Percentiles rank a stretch among this genome's conserved stretches.
These are phyloP conservation scores for Tachystola acroxantha DNA, from an alignment of 2,888 invertebrate genomes.

Conservation along the genomic window DNA sequence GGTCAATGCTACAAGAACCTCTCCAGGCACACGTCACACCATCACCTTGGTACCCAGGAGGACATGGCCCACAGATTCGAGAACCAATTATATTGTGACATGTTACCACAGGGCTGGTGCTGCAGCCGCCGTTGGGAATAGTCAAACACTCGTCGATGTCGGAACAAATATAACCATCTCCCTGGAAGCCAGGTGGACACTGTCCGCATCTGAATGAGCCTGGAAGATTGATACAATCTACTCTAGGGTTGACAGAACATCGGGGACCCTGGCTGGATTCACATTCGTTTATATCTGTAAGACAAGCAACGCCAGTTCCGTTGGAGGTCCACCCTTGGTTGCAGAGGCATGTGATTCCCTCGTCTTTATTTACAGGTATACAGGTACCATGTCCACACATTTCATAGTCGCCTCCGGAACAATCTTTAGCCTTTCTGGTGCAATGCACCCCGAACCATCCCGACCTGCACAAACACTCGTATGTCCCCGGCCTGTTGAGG, in stretches of 20 bases:
- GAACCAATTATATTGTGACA: constrained; percentile 95
- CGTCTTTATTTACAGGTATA: constrained; percentile 78
- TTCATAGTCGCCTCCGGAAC: constrained; percentile 83
- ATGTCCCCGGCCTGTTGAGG: constrained; percentile 87
- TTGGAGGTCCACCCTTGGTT: constrained; percentile 93
- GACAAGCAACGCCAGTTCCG: constrained; percentile 84
- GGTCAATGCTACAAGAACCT: constrained; percentile 84
- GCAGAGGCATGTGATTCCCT: constrained; percentile 88
- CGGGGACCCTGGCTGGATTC: constrained; percentile 77
- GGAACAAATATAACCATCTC: constrained; percentile 90
- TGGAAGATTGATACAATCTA: constrained; percentile 92
- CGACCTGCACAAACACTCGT: constrained; percentile 86
- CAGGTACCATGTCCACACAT: constrained; percentile 95
- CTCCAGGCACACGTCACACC: constrained; percentile 85
- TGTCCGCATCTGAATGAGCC: constrained; percentile 92
- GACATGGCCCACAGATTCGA: constrained; percentile 91
- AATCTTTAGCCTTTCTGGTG: constrained; percentile 85
- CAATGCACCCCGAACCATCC: constrained; percentile 93
- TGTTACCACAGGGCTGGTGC: constrained; percentile 85
- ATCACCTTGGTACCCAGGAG: constrained; percentile 91
- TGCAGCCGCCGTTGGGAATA: constrained; percentile 95
- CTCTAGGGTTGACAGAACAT: constrained; percentile 89
- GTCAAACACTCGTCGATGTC: constrained; percentile 93
- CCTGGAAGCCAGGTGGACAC: constrained; percentile 92
- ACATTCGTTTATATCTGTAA: constrained; percentile 94